Conservation (phyloP, 2,888 invertebrate species). For the Meliscaeva auricollis region DNA sequence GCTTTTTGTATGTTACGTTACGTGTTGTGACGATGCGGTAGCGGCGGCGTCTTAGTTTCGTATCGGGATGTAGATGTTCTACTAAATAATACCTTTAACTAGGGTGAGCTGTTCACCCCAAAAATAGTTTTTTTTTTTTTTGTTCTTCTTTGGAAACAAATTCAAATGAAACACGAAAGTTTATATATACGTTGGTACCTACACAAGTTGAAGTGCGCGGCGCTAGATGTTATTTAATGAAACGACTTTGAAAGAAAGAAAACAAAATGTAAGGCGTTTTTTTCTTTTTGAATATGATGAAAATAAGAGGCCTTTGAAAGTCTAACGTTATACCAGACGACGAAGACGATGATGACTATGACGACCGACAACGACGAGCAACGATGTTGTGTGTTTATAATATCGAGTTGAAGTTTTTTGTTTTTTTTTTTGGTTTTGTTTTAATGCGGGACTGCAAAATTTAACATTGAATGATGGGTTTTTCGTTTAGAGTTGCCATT, state of each 20-base stretch:
- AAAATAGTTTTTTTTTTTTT: neutral
- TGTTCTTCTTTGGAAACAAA: neutral
- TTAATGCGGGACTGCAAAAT: conserved; percentile 14
- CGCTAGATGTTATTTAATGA: conserved; percentile 39
- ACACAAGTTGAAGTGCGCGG: conserved; percentile 25
- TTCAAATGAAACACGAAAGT: conserved; percentile 19
- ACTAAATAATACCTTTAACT: conserved; percentile 12
- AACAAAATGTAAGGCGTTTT: neutral
- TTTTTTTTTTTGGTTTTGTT: no score
- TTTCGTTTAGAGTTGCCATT: conserved; percentile 14
- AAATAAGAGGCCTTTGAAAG: conserved; percentile 2
- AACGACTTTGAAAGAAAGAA: conserved; percentile 19
- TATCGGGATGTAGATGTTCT: conserved; percentile 9
- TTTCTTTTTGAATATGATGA: neutral
- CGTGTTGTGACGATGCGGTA: neutral
- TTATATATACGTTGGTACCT: neutral
- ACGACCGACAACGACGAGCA: conserved; percentile 8
- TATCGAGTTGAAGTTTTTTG: conserved; percentile 29
- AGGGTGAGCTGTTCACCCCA: conserved; percentile 29
- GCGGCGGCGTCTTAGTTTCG: neutral
- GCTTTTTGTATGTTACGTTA: conserved; percentile 31
- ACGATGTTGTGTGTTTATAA: conserved; percentile 19
- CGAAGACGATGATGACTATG: neutral
- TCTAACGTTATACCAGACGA: conserved; percentile 2
- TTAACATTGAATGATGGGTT: conserved; percentile 30